Evolutionary conservation across 2,113 vertebrate species (phyloP).

Genomic region (Microtus ochrogaster): DNA sequence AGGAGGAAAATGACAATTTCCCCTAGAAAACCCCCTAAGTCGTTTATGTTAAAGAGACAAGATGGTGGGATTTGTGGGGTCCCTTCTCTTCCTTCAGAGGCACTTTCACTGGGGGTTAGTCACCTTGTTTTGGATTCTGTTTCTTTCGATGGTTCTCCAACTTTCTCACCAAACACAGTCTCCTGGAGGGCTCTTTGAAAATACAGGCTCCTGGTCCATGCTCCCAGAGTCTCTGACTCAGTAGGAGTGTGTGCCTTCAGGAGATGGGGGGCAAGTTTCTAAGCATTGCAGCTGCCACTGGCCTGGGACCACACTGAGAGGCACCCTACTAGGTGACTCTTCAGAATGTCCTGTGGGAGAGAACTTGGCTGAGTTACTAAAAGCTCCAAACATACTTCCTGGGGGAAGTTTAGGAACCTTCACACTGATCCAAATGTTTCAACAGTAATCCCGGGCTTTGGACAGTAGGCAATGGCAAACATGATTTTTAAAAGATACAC

Average conservation of each 20-base stretch:
- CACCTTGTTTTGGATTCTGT: constrained; percentile 9
- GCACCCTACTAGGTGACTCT: background rate
- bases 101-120: background rate
- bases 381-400: background rate
- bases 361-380: constrained; percentile 1
- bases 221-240: background rate
- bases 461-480: background rate
- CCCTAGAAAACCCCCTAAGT: background rate
- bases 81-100: background rate
- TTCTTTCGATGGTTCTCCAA: constrained; percentile 22
- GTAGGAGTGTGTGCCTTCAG: background rate
- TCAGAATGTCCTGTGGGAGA: background rate
- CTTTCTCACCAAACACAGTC: background rate
- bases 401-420: constrained; percentile 2
- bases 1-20: background rate
- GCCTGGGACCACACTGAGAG: background rate
- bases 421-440: background rate
- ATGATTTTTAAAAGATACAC: background rate
- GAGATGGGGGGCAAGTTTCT: background rate
- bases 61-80: background rate
- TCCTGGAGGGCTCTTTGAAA: background rate
- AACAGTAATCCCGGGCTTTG: background rate
- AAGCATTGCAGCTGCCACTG: background rate
- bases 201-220: background rate
- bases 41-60: constrained; percentile 9